A percentile compares a stretch with the other conserved stretches of the same genome.
phyloP scores from a whole-genome alignment of 30 jellyfish, hydroid and myxozoan genomes.

The Aurelia sp. region DNA sequence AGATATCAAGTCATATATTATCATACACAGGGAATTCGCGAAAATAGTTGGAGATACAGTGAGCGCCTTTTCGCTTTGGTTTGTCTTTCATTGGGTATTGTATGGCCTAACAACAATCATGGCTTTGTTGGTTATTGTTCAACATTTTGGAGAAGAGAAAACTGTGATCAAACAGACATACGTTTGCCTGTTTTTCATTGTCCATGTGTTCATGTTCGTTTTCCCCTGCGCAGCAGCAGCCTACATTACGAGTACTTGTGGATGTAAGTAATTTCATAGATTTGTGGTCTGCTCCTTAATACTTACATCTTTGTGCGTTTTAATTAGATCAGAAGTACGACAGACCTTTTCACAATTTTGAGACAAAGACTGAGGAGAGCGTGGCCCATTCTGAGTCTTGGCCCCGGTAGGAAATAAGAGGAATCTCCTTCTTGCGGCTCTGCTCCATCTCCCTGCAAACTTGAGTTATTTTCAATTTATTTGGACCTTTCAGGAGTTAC shows the following conservation, averaged over 20 bases:
- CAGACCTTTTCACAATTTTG: no score
- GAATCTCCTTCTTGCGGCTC: no score
- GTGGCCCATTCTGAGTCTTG: no score
- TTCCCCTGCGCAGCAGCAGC: slow-evolving; percentile 90
- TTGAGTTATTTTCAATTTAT: no score
- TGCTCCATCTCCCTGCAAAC: no score
- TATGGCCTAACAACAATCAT: slow-evolving; percentile 73
- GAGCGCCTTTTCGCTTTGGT: slow-evolving; percentile 70
- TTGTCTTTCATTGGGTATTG: slow-evolving; percentile 80
- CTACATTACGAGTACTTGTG: slow-evolving; percentile 76
- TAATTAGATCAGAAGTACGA: no score
- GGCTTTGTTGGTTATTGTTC: slow-evolving; percentile 69
- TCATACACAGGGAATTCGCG: slow-evolving; percentile 73
- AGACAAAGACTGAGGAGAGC: no score
- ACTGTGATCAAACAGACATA: slow-evolving; percentile 50
- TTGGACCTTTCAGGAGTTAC: no score
- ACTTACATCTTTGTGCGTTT: no score
- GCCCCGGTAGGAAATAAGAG: no score
- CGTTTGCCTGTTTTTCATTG: slow-evolving; percentile 47
- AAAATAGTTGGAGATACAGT: slow-evolving; percentile 68
- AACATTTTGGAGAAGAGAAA: slow-evolving; percentile 57
- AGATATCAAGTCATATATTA: slow-evolving; percentile 46
- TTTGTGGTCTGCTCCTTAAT: no score
- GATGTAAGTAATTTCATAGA: slow-evolving; percentile 45
- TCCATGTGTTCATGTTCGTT: slow-evolving; percentile 70